These are phyloP conservation scores for Alca torda DNA, from an alignment of 2,797 vertebrate species.

Conservation along the genomic window DNA sequence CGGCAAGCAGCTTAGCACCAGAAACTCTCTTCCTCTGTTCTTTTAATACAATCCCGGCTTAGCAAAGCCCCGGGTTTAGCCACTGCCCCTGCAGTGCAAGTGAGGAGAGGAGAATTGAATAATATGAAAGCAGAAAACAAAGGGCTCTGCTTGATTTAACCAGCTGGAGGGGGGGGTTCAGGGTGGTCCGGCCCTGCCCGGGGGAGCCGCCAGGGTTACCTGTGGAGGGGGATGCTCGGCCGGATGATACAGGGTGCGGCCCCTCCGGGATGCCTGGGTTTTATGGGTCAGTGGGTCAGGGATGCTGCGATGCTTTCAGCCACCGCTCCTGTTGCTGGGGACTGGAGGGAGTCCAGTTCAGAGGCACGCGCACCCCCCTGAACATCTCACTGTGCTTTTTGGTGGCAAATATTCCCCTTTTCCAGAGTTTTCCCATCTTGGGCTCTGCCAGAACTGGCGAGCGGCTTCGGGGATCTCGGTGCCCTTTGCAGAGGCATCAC, in stretches of 20 bases:
- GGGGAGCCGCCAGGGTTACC: background rate
- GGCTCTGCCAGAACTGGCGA: accelerated
- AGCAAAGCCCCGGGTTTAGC: constrained; percentile 46
- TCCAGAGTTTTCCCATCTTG: background rate
- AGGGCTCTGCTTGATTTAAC: constrained; percentile 3
- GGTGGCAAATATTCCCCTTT: background rate
- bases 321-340: background rate
- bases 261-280: background rate
- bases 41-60: constrained; percentile 54
- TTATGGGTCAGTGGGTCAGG: constrained; percentile 54
- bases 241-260: background rate
- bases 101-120: constrained; percentile 57
- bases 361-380: background rate
- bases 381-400: background rate
- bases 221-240: background rate
- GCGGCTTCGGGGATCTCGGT: accelerated
- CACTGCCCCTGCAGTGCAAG: constrained; percentile 60
- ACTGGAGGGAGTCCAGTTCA: accelerated
- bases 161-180: background rate
- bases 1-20: constrained; percentile 62
- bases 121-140: constrained; percentile 48
- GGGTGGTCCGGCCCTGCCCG: background rate
- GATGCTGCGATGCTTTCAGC: background rate
- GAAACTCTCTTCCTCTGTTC: constrained; percentile 62
- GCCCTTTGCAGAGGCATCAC: background rate